Evolutionary conservation across 1,140 invertebrate species (phyloP), one percentile per base, ranked within the genome.

Genomic region (Oryzaephilus surinamensis): DNA sequence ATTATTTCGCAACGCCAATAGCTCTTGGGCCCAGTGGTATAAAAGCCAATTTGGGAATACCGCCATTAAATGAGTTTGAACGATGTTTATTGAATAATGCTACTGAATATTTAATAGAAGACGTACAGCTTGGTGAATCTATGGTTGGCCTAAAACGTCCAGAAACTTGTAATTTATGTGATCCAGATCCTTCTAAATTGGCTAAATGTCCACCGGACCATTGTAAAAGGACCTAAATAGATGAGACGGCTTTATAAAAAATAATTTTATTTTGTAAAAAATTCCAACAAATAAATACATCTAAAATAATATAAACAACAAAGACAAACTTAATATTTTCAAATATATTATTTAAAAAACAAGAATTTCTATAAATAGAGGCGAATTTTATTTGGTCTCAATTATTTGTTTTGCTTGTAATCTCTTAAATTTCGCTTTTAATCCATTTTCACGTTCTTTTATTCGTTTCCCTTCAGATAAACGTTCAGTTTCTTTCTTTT

Each of bases 21-120:
- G 49, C 61, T 36, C 48, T 71, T 6, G 69, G 69, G 11, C 60
- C 61, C 7, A 34, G 50, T 45, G 74, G 74, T 0, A 53, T 76
- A 20, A 64, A 66, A 23, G 69, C 60, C 39, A 66, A 72, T 50
- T 56, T 75, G 17, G 71, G 67, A 6, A 46, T 77, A 13, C 73
- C 73, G 8, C 56, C 64, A 13, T 38, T 77, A 12, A 63, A 61
- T 3, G 66, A 67, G 33, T 67, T 67, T 38, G 73, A 77, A 48
- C 65, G 63, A 38, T 69, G 69, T 45, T 51, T 72, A 6, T 54
- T 77, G 2, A 61, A 61, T 17, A 60, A 62, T 24, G 64, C 65
- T 8, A 54, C 72, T 5, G 66, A 67, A 0, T 51, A 58, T 18
- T 55, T 76, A 5, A 57, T 61, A 19, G 63, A 63, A 29, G 70